Evolutionary conservation across 1,140 invertebrate genomes (phyloP), one percentile per base, ranked within the genome.

Genomic region (Hylyphantes graminicola): DNA sequence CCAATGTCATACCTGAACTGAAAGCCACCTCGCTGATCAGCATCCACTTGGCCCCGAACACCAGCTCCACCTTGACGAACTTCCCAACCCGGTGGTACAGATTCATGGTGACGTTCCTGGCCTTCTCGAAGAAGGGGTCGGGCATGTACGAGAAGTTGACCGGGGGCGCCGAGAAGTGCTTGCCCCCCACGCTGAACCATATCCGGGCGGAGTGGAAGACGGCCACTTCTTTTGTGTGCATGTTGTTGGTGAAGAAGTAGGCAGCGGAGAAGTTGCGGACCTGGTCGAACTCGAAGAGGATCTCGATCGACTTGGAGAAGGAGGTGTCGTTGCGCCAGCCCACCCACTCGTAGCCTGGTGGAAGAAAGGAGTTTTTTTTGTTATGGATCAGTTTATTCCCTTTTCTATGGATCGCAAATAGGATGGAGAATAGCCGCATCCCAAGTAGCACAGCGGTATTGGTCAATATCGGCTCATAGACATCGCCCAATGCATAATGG

Each of bases 261-360:
- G 96, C 93, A 0, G 93, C 92, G n/a, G 93, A 95, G 90, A 98
- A 97, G 89, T 98, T 96, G 3, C 96, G 91, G n/a, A 96, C 93
- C 88, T 92, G 92, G 88, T 96, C 95, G 90, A 98, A 98, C 89
- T 96, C 94, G 89, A 97, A 97, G 85, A 93, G 93, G 85, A 96
- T 93, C 87, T 94, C 94, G 9, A 89, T 59, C 7, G 79, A 75
- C 35, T 73, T 63, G 5, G 85, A 80, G 57, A 65, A 73, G 2
- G 53, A 51, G 4, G 80, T 92, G 87, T 96, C 95, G 90, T 96
- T 96, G 85, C 93, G 93, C 96, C 96, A 98, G 0, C 96, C 96
- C 10, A 98, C 94, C 96, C 96, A 98, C 64, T 94, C 93, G 67
- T 93, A 93, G 50, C 94, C 95, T 91, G n/a, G 4, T 67, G 54